Conservation (phyloP, 2,888 invertebrate genomes). For the Calliscelio sp. region DNA sequence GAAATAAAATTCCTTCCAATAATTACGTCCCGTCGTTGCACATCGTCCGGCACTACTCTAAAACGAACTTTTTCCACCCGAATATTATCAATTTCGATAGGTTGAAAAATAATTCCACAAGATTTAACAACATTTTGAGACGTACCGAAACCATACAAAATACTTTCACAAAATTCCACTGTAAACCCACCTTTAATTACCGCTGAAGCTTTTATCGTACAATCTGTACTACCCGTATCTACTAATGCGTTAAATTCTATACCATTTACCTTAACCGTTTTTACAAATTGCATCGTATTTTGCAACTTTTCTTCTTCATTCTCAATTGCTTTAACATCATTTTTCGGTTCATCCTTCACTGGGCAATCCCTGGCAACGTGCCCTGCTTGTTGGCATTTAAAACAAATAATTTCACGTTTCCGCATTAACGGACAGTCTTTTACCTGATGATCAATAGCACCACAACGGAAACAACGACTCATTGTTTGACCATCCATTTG, state of each 20-base stretch:
- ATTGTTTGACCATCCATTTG: no score
- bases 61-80: constrained; percentile 54
- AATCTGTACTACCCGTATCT: neutral
- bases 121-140: constrained; percentile 48
- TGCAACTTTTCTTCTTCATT: neutral
- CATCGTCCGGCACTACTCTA: constrained; percentile 40
- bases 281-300: neutral
- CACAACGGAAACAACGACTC: neutral
- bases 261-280: neutral
- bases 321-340: neutral
- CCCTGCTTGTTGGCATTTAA: neutral
- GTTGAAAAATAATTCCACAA: constrained; percentile 47
- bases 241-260: neutral
- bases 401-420: neutral
- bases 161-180: constrained; percentile 9
- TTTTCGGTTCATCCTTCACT: neutral
- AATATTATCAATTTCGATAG: constrained; percentile 64
- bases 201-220: neutral
- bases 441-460: neutral
- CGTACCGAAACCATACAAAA: constrained; percentile 6
- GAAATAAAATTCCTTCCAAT: constrained; percentile 32
- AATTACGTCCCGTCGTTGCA: constrained; percentile 27
- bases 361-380: neutral
- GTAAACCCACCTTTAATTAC: neutral
- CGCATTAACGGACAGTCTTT: neutral